A percentile compares a stretch with the other conserved stretches of the same genome.
These are phyloP conservation scores for Crocodylus rhombifer DNA, from an alignment of 2,797 vertebrate genomes.

Conservation along the genomic window DNA sequence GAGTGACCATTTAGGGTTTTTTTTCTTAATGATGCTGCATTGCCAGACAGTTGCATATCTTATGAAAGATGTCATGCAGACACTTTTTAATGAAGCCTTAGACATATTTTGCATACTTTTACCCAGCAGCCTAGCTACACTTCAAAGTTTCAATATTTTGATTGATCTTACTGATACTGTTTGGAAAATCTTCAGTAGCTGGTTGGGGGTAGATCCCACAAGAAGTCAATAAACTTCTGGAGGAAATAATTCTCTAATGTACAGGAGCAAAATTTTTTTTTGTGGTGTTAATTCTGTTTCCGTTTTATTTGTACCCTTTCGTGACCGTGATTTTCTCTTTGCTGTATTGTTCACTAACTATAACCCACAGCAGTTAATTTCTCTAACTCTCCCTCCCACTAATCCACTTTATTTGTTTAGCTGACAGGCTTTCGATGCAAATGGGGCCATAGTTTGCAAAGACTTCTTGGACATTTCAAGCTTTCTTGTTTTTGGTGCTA, in stretches of 20 bases:
- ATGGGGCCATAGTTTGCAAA: constrained; percentile 27
- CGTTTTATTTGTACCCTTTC: constrained; percentile 27
- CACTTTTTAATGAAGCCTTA: constrained; percentile 66
- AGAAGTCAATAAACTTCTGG: constrained; percentile 55
- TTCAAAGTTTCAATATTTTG: constrained; percentile 69
- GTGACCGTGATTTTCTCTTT: constrained; percentile 24
- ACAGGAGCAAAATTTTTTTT: constrained; percentile 35
- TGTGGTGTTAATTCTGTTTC: constrained; percentile 54
- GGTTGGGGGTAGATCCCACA: constrained; percentile 15
- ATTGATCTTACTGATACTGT: constrained; percentile 62
- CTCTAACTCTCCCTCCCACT: neutral
- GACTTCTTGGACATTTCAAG: constrained; percentile 9
- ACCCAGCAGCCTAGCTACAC: constrained; percentile 55
- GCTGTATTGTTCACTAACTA: constrained; percentile 55
- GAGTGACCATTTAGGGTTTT: constrained; percentile 52
- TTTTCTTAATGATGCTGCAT: constrained; percentile 46
- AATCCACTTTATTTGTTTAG: constrained; percentile 69
- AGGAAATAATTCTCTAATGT: constrained; percentile 47
- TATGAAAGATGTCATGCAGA: constrained; percentile 35
- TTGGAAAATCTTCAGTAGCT: constrained; percentile 53
- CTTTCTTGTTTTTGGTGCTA: constrained; percentile 48
- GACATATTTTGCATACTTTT: constrained; percentile 58
- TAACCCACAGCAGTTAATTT: constrained; percentile 69
- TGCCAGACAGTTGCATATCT: constrained; percentile 44
- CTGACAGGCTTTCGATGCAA: constrained; percentile 66